Conservation (phyloP, 2,797 vertebrate species). For the Tapera naevia region DNA sequence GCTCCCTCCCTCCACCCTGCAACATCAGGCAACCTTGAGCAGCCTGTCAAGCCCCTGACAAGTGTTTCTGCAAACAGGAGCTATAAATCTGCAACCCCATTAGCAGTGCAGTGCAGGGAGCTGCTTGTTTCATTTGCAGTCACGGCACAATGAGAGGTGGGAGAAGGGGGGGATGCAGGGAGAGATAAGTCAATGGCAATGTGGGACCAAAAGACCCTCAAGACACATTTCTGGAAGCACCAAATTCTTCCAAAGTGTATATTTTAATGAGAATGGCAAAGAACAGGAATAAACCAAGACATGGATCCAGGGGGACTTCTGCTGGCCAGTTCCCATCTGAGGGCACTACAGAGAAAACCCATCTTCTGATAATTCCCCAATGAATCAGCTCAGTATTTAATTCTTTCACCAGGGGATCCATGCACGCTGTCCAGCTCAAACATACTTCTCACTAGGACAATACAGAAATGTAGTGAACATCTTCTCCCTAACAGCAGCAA, state of each 20-base stretch:
- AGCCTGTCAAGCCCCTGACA: conserved; percentile 31
- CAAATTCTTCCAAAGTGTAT: background rate
- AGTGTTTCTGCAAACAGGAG: conserved; percentile 37
- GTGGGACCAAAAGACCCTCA: background rate
- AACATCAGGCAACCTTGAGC: conserved; percentile 60
- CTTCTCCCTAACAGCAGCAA: background rate
- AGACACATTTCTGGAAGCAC: background rate
- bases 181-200: background rate
- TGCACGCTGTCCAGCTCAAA: background rate
- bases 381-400: background rate
- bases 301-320: background rate
- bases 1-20: background rate
- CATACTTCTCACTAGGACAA: accelerated
- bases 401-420: background rate
- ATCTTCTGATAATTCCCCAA: background rate
- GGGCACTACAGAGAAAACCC: background rate
- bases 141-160: background rate
- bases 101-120: background rate
- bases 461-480: background rate
- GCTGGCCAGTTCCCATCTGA: background rate
- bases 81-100: conserved; percentile 49
- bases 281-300: background rate
- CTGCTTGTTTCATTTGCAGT: background rate
- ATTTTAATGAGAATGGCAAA: background rate
- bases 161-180: background rate